Conservation (phyloP, 2,797 vertebrate genomes). For the Crenuchus spilurus region DNA sequence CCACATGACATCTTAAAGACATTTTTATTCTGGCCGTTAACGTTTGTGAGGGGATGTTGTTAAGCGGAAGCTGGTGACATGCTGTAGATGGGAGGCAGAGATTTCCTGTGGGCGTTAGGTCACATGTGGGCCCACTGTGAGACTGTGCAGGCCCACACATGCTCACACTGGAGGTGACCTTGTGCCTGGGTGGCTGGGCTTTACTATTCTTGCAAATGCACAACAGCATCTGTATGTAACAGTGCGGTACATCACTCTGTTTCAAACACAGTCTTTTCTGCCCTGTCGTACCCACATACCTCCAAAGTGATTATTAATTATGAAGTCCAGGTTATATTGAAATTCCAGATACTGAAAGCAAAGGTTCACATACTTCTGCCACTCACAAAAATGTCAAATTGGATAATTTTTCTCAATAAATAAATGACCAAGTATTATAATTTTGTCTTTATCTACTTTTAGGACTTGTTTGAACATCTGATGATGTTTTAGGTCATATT, state of each 20-base stretch:
- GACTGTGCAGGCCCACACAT: constrained; percentile 34
- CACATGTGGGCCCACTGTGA: constrained; percentile 36
- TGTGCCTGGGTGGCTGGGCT: background rate
- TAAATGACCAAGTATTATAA: no score
- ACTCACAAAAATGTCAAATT: no score
- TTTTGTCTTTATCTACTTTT: no score
- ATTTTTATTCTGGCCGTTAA: background rate
- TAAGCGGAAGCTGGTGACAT: constrained; percentile 22
- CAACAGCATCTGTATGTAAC: background rate
- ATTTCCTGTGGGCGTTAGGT: constrained; percentile 45
- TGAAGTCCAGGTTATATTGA: no score
- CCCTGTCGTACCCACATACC: no score
- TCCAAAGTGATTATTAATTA: no score
- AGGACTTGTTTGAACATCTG: no score
- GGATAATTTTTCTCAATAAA: no score
- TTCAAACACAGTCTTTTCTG: no score
- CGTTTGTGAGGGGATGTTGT: background rate
- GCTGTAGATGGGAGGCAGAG: constrained; percentile 49
- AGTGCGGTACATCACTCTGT: background rate
- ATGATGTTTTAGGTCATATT: no score
- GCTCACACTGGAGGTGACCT: constrained; percentile 14
- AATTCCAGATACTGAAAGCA: no score
- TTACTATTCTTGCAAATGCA: background rate
- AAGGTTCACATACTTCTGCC: no score
- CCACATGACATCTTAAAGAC: background rate